Evolutionary conservation across 2,113 vertebrate genomes (phyloP), one percentile per base, ranked within the genome.

Genomic region (Myxocyprinus asiaticus): DNA sequence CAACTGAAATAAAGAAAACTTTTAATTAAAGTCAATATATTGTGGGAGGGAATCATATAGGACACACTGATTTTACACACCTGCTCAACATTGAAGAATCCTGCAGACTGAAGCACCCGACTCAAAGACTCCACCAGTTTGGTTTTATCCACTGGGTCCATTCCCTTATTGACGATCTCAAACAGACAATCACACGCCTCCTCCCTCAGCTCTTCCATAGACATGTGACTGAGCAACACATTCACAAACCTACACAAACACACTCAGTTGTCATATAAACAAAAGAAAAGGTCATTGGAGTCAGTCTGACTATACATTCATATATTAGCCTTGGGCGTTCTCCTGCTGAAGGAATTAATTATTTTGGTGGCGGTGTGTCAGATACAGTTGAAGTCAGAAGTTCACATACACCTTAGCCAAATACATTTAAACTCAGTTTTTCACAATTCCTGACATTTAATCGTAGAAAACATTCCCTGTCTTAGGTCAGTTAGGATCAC

Each of bases 151-250:
- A 94, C 90, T 9, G 98, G 98, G 85, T 99, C 98, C 98, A 99
- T 99, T 74, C 98, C 98, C 85, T 99, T 99, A 93, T 98, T 98
- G 89, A 99, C 87, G 68, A 99, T 98, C 91, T 99, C 98, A 91
- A 95, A 98, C 87, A 99, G 94, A 90, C 98, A 99, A 87, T 99
- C 98, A 67, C 98, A 99, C 45, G 98, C 98, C 92, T 98, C 97
- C 90, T 99, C 98, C 17, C 97, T 87, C 6, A 99, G 94, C 88
- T 98, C 96, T 89, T 97, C 95, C 91, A 99, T 92, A 4, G 96
- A 98, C 98, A 99, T 98, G 77, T 99, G 98, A 87, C 95, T 94
- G 89, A 99, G 95, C 91, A 99, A 92, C 91, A 99, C 91, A 91
- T 97, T 96, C 88, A 99, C 96, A 86, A 99, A 99, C 88, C 98